Evolutionary conservation across 1,140 invertebrate species (phyloP), one percentile per base, ranked within the genome.

Genomic region (Cotesia vestalis): DNA sequence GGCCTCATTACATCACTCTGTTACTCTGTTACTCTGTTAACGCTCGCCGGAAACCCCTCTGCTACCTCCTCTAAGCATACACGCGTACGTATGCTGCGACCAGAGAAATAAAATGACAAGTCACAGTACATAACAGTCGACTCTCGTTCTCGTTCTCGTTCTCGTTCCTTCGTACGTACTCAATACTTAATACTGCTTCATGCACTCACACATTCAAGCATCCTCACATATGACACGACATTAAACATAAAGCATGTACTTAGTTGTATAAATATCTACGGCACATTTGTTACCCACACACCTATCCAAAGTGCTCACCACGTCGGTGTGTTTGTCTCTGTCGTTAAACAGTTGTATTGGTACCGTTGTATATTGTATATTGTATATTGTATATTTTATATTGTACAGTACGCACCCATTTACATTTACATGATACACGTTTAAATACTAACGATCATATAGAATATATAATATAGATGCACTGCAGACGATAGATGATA

Each of bases 1-100:
- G 86, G 85, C 86, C 86, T 87, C 86, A 87, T 87, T 87, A 87
- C 86, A 87, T 87, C 86, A 87, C 85, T 86, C 86, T 87, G 85
- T 86, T 87, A 86, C 85, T 87, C 84, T 86, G 84, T 87, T 87
- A 87, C 85, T 87, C 84, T 86, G 84, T 87, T 87, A 87, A 87
- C 85, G 81, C 84, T 87, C 84, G 81, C 83, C 86, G 84, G 85
- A 86, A 86, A 84, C 85, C 84, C 84, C 82, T 82, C 83, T 80
- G 83, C 81, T 84, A 82, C 82, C 83, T 85, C 83, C 78, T 85
- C 83, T 84, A 83, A 82, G 79, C 80, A 81, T 76, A 75, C 78
- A 73, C 77, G 78, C 78, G 77, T 80, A 80, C 77, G 74, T 80
- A 78, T 46, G 40, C 11, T 74, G 76, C 78, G 17, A 60, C 34